These are phyloP conservation scores for Diadema setosum DNA, from an alignment of 35 echinoderm and acorn worm species.

Conservation along the genomic window DNA sequence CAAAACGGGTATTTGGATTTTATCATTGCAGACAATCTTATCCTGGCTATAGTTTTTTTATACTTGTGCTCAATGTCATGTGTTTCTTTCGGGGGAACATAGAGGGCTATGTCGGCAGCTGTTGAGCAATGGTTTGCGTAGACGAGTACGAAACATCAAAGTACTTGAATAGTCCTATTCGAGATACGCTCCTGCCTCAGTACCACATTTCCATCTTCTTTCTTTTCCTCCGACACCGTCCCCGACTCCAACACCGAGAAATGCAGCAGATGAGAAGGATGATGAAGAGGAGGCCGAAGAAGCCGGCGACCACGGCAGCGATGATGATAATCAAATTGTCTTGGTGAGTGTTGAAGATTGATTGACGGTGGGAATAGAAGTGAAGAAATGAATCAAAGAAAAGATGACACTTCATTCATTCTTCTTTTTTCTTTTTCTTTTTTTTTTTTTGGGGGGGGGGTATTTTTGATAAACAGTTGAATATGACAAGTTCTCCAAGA, in stretches of 20 bases:
- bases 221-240: background rate
- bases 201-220: background rate
- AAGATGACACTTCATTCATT: background rate
- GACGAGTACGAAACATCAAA: too few relatives aligned
- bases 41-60: too few relatives aligned
- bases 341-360: background rate
- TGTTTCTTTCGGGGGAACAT: too few relatives aligned
- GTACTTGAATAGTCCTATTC: too few relatives aligned
- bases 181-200: background rate
- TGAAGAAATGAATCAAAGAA: background rate
- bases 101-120: too few relatives aligned
- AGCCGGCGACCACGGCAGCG: background rate
- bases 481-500: background rate
- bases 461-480: background rate
- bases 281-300: background rate
- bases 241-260: background rate
- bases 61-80: too few relatives aligned
- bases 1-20: too few relatives aligned
- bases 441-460: background rate
- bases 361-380: background rate
- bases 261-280: background rate
- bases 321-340: background rate
- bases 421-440: background rate
- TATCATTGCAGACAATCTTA: too few relatives aligned
- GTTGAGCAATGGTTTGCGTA: too few relatives aligned